Conservation (phyloP, 2,888 invertebrate species). For the Phalera bucephala region DNA sequence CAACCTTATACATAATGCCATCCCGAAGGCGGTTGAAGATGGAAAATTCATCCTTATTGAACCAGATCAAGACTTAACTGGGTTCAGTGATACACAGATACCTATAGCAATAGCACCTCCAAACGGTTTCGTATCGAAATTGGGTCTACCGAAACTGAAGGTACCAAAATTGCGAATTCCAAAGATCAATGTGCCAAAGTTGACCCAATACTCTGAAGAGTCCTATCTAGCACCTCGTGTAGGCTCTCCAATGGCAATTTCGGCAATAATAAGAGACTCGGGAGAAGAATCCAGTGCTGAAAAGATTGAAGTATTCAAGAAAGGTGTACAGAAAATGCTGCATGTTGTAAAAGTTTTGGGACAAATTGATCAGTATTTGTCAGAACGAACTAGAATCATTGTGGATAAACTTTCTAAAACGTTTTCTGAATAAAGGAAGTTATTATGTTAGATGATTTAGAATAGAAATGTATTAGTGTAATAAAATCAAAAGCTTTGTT, state of each 20-base stretch:
- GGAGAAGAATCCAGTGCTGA: constrained; percentile 67
- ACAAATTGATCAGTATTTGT: constrained; percentile 68
- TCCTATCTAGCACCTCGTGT: constrained; percentile 47
- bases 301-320: constrained; percentile 68
- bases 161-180: constrained; percentile 49
- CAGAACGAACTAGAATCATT: constrained; percentile 66
- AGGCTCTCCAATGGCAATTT: constrained; percentile 45
- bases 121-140: constrained; percentile 49
- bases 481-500: no score
- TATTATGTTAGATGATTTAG: no score
- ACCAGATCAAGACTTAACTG: constrained; percentile 51
- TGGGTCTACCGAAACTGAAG: constrained; percentile 37
- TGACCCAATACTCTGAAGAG: constrained; percentile 32
- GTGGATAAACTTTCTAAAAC: constrained; percentile 69
- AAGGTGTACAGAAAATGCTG: constrained; percentile 69
- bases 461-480: no score
- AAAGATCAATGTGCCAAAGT: constrained; percentile 49
- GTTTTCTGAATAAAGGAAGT: constrained; percentile 61
- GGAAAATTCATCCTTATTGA: constrained; percentile 58
- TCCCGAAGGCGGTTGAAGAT: constrained; percentile 63
- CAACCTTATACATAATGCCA: constrained; percentile 58
- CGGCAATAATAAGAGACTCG: constrained; percentile 34
- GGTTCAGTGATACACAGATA: constrained; percentile 49
- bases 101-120: constrained; percentile 59
- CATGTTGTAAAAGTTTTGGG: constrained; percentile 70